A percentile compares a stretch with the other conserved stretches of the same genome.
Evolutionary conservation across 2,888 invertebrate species (phyloP).

Genomic region (Melieria omissa): DNA sequence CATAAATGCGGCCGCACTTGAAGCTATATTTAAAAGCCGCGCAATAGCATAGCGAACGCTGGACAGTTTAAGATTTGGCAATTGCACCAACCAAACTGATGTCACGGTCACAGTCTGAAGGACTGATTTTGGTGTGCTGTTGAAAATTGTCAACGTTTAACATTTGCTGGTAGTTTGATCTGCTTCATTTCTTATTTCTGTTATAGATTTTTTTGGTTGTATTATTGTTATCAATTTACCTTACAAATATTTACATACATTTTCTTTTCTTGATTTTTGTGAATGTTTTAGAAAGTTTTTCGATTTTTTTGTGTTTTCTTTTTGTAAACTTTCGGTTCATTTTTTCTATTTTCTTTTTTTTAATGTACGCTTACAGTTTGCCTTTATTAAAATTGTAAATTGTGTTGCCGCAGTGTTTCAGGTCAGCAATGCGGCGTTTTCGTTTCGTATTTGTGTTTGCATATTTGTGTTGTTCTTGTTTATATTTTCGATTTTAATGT

Average conservation of each 20-base stretch:
- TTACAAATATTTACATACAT: slow-evolving; percentile 56
- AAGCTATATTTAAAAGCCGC: too few relatives aligned
- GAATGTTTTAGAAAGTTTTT: slow-evolving; percentile 8
- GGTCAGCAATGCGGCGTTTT: slow-evolving; percentile 41
- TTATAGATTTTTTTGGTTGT: slow-evolving; percentile 21
- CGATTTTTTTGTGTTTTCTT: slow-evolving; percentile 31
- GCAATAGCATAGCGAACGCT: too few relatives aligned
- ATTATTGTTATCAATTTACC: slow-evolving; percentile 34
- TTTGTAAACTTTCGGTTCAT: slow-evolving; percentile 35
- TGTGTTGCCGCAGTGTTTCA: slow-evolving; percentile 30
- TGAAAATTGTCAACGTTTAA: slow-evolving; percentile 7
- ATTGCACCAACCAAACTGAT: too few relatives aligned
- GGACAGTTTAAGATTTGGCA: too few relatives aligned
- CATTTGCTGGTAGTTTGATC: background rate
- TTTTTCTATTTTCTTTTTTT: slow-evolving; percentile 39
- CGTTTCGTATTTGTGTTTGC: slow-evolving; percentile 40
- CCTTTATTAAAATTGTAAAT: slow-evolving; percentile 43
- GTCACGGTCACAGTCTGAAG: too few relatives aligned
- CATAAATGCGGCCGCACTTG: too few relatives aligned
- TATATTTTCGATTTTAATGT: background rate
- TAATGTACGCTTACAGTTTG: slow-evolving; percentile 31
- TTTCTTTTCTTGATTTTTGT: slow-evolving; percentile 33
- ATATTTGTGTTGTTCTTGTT: background rate
- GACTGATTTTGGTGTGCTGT: background rate
- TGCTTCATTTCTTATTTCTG: slow-evolving; percentile 14